Evolutionary conservation across 2,113 vertebrate species (phyloP), one percentile per base, ranked within the genome.

Genomic region (Sturnus vulgaris): DNA sequence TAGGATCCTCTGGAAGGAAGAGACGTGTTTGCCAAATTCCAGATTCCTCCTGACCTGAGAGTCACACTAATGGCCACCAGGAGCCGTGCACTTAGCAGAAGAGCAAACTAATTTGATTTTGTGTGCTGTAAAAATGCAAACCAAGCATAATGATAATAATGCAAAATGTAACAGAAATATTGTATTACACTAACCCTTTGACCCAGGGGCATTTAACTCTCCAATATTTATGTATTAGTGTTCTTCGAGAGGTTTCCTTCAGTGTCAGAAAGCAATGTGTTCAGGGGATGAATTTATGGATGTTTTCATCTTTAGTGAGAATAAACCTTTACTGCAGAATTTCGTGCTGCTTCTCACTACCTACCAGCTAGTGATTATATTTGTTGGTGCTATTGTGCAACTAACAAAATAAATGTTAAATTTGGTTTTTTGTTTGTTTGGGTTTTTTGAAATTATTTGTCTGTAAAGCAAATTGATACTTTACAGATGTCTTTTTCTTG

Each of bases 121-220:
- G 53, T 78, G 30, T 53, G 53, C 90, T 90, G 65, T 90, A 86
- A 95, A 96, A 97, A 95, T 90, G 88, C 90, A 97, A 97, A 96
- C 85, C 68, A 95, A 96, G 92, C 95, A 95, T 56, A 83, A 88
- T 0, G 44, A 73, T 96, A 61, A 95, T 93, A 95, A 92, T 84
- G 86, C 80, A 40, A 86, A 88, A 28, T 75, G 52, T 84, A 94
- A 88, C 82, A 86, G 72, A 93, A 86, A 83, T 95, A 88, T 31
- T 94, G 88, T 88, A 90, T 95, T 86, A 96, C 88, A 79, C 90
- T 96, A 93, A 93, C 91, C 91, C 47, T 92, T 70, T 93, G 93
- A 91, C 91, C 81, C 52, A 60, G 23, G 76, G 95, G 42, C 72
- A 82, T 88, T 92, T 92, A 71, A 78, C 61, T 91, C 88, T 94